Conservation (phyloP, 2,113 vertebrate genomes). For the Platycercus adscitus region DNA sequence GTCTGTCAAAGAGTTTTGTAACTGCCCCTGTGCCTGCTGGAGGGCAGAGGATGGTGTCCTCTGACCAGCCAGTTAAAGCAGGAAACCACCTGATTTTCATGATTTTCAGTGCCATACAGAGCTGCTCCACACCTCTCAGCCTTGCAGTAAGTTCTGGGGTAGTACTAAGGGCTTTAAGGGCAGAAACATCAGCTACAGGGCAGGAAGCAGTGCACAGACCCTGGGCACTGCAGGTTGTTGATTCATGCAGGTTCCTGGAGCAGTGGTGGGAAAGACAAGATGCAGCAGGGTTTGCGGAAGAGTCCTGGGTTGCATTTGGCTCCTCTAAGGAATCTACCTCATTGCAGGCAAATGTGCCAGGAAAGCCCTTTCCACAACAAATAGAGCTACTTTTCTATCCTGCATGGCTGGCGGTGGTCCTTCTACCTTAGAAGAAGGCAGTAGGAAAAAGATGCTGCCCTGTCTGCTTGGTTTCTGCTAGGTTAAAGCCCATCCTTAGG, state of each 20-base stretch:
- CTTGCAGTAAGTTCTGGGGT: not conserved
- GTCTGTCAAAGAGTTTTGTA: not conserved
- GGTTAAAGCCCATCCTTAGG: not conserved
- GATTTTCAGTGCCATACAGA: not conserved
- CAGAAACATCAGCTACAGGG: not conserved
- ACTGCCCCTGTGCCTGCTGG: not conserved
- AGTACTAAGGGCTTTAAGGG: not conserved
- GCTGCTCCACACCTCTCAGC: not conserved
- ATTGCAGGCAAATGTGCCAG: not conserved
- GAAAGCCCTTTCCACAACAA: not conserved
- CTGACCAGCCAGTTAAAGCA: not conserved
- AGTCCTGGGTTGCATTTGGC: not conserved
- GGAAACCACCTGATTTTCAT: not conserved
- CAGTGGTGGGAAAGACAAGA: not conserved
- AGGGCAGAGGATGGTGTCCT: not conserved
- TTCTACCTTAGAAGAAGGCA: not conserved
- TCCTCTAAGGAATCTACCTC: not conserved
- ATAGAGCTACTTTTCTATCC: not conserved
- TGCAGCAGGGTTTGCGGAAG: not conserved
- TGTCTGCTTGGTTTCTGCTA: not conserved
- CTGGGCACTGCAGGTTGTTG: rapidly evolving
- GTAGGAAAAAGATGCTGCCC: not conserved
- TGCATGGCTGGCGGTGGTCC: not conserved
- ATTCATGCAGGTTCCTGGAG: not conserved
- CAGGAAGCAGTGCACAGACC: not conserved